phyloP scores from a whole-genome alignment of 2,113 vertebrate species.

The Lepus europaeus region DNA sequence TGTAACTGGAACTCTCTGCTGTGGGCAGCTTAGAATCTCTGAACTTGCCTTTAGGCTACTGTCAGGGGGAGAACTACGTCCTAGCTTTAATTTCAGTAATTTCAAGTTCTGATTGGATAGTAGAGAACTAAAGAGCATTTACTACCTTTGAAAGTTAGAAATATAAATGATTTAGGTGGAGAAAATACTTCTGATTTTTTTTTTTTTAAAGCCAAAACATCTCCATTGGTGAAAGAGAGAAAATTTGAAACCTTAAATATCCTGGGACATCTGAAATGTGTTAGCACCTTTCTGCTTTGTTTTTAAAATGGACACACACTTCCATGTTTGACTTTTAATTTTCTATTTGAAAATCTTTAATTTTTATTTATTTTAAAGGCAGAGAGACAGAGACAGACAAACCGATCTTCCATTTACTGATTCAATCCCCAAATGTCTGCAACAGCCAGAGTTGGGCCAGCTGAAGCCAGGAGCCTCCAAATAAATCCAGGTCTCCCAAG shows the following conservation, averaged over 20 bases:
- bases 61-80: neutral
- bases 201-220: neutral
- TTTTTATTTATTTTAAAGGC: no score
- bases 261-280: neutral
- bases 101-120: slow-evolving; percentile 5
- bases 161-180: neutral
- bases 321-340: neutral
- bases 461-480: no score
- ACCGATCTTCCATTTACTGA: no score
- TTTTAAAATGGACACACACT: neutral
- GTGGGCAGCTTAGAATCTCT: neutral
- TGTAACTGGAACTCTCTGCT: neutral
- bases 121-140: slow-evolving; percentile 32
- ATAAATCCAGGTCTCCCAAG: no score
- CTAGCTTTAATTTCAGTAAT: neutral
- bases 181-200: neutral
- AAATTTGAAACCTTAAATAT: neutral
- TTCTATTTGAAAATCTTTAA: no score
- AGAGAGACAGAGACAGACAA: no score
- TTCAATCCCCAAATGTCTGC: no score
- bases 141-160: slow-evolving; percentile 5
- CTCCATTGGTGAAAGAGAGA: neutral
- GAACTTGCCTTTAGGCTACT: accelerated
- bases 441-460: no score
- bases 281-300: neutral